These are phyloP conservation scores for Trachythela sp. DNA, from an alignment of 64 coral and sea anemone species.

Conservation along the genomic window DNA sequence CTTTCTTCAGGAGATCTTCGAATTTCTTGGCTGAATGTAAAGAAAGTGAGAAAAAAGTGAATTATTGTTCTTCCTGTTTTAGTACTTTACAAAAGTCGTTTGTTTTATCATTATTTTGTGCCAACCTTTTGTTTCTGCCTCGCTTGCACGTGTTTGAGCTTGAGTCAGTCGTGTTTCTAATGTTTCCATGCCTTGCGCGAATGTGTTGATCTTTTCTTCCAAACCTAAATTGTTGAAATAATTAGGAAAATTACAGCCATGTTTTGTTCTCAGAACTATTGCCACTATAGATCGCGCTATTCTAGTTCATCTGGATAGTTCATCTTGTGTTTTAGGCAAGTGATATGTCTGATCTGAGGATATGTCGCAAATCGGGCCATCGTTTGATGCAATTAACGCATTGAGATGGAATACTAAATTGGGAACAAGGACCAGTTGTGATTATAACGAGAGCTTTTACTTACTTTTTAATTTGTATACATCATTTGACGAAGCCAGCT, in stretches of 20 bases:
- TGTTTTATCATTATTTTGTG: neutral
- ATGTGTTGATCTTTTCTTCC: neutral
- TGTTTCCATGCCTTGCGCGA: neutral
- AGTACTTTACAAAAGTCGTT: too few relatives aligned
- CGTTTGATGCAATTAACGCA: too few relatives aligned
- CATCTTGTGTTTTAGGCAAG: too few relatives aligned
- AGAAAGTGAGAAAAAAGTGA: neutral
- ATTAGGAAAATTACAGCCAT: too few relatives aligned
- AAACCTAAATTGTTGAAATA: neutral
- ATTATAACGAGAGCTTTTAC: neutral
- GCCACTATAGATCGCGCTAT: too few relatives aligned
- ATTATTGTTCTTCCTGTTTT: neutral
- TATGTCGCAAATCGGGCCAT: too few relatives aligned
- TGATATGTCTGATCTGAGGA: too few relatives aligned
- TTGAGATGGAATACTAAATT: too few relatives aligned
- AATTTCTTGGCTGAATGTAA: neutral
- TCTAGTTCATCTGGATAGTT: too few relatives aligned
- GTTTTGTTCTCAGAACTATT: too few relatives aligned
- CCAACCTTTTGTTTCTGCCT: neutral
- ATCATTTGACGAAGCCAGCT: slow-evolving; percentile 5
- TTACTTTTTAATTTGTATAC: neutral
- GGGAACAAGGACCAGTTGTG: too few relatives aligned
- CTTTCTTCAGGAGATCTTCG: neutral
- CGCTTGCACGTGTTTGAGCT: neutral
- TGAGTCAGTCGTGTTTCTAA: neutral